Base-by-base conservation (phyloP, 2,113 vertebrate genomes). In the Mandrillus leucophaeus region DNA sequence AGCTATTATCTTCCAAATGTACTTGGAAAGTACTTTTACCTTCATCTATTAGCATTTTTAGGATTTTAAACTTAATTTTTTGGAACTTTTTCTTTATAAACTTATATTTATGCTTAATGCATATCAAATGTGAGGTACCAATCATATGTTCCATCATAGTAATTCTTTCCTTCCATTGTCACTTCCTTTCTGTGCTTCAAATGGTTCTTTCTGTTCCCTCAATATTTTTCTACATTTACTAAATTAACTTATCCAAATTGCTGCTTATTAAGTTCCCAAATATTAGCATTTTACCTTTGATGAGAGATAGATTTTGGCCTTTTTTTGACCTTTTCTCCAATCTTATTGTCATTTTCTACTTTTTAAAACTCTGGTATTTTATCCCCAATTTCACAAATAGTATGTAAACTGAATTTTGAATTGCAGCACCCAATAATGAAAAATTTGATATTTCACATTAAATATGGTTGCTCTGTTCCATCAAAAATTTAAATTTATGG, bases 401-500 rank as follows among this genome's bases (percentile, higher is more conserved):
- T 59, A 88, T 40, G 32, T 87, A 79, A 68, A 8, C 52, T 86
- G 85, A 55, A 73, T 73, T 64, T 91, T 93, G 23, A 81, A 70
- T 68, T 68, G 7, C 13, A 91, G 48, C 52, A 92, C 55, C 92
- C 38, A 73, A 70, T 64, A 52, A 92, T 68, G 59, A 84, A 75
- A 94, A 52, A 45, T 50, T 48, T 87, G 38, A 7, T 92, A 61
- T 82, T 96, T 88, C 22, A 48, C 75, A 78, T 38, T 96, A 43
- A 78, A 78, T 78, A 91, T 81, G 17, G 38, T 92, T 93, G 40
- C 30, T 75, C 30, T 80, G 30, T 52, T 95, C 78, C 27, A 38
- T 89, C 55, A 83, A 66, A 97, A 92, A 83, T 92, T 95, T 97
- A 70, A 94, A 0, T 68, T 68, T 50, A 73, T 92, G 22, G 73